A percentile compares a stretch with the other conserved stretches of the same genome.
These are phyloP conservation scores for Ranitomeya variabilis DNA, from an alignment of 2,113 vertebrate genomes.

Conservation along the genomic window DNA sequence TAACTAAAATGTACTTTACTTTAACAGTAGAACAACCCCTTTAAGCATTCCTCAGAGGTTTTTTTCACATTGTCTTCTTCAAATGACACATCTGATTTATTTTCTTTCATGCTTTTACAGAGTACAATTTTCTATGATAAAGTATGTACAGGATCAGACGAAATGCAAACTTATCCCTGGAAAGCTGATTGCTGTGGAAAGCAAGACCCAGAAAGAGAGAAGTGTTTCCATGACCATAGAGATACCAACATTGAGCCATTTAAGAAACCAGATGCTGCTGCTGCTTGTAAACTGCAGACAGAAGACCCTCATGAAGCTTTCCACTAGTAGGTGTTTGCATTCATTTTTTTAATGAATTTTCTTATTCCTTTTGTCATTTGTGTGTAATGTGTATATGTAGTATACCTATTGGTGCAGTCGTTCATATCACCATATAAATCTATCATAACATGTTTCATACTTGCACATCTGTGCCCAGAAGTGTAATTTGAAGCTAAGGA, in stretches of 20 bases:
- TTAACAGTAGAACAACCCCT: too few relatives aligned
- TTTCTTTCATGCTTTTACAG: conserved; percentile 55
- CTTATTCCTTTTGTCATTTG: background rate
- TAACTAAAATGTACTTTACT: too few relatives aligned
- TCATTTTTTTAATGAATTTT: background rate
- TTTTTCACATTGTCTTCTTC: too few relatives aligned
- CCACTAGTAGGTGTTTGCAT: conserved; percentile 65
- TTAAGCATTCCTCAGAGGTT: too few relatives aligned
- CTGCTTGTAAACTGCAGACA: conserved; percentile 60
- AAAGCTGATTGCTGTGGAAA: conserved; percentile 69
- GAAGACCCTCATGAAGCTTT: conserved; percentile 23
- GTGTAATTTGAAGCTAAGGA: background rate
- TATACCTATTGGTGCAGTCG: background rate
- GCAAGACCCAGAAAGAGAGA: conserved; percentile 62
- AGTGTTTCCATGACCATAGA: conserved; percentile 70
- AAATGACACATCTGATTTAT: background rate
- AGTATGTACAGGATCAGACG: conserved; percentile 61
- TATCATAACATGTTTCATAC: background rate
- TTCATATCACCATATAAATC: background rate
- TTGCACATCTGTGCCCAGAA: background rate
- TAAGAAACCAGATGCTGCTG: conserved; percentile 44
- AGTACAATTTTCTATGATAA: conserved; percentile 67
- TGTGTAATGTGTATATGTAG: background rate
- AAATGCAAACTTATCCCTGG: conserved; percentile 43
- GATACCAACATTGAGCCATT: conserved; percentile 41